Percentiles rank a stretch among this genome's conserved stretches.
Conservation (phyloP, 2,888 invertebrate species). For the Platycheirus rosarum region DNA sequence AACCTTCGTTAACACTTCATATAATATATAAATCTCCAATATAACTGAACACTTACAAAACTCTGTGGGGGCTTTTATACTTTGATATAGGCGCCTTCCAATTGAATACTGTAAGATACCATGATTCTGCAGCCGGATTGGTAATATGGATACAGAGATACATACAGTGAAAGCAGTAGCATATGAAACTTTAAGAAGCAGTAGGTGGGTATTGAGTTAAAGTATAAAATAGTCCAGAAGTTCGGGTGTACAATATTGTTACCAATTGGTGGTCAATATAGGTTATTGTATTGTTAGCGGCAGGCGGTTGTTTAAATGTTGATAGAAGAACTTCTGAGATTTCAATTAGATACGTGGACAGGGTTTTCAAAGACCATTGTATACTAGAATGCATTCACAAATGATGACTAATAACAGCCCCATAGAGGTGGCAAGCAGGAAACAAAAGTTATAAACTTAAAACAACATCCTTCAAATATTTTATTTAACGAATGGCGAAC, state of each 20-base stretch:
- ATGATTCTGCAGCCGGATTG: conserved; percentile 61
- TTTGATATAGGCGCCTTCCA: conserved; percentile 67
- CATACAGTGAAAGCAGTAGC: conserved; percentile 49
- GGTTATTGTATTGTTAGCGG: conserved; percentile 25
- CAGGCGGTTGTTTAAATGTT: conserved; percentile 45
- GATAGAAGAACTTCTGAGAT: not conserved
- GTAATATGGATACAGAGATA: conserved; percentile 54
- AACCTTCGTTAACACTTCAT: conserved; percentile 66
- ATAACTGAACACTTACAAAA: conserved; percentile 79
- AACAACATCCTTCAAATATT: no score
- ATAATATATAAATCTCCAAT: conserved; percentile 76
- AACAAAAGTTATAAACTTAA: no score
- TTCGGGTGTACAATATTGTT: conserved; percentile 34
- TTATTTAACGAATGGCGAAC: no score
- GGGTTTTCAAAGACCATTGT: not conserved
- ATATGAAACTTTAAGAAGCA: conserved; percentile 45
- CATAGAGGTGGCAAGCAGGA: no score
- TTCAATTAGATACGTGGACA: not conserved
- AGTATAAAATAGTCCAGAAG: conserved; percentile 52
- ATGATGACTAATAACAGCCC: conserved; percentile 32
- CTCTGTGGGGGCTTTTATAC: conserved; percentile 80
- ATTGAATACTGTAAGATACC: conserved; percentile 56
- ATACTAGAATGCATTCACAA: not conserved
- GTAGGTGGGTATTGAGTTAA: conserved; percentile 59
- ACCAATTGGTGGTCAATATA: conserved; percentile 16